phyloP scores from a whole-genome alignment of 2,797 vertebrate genomes.

The Capromys pilorides region DNA sequence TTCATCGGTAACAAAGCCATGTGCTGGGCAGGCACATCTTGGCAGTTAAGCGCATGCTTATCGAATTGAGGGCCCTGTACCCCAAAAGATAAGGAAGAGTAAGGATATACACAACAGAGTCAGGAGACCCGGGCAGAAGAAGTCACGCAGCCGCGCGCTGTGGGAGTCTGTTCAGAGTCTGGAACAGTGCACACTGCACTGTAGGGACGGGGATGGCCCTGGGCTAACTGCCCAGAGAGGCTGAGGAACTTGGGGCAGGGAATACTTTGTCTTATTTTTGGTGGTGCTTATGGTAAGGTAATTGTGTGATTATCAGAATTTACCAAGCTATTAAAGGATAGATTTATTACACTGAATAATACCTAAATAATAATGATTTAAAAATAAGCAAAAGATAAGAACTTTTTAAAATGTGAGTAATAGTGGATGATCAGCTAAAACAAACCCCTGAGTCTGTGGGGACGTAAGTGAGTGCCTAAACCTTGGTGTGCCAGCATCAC shows the following conservation, averaged over 20 bases:
- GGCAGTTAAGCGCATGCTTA: not conserved
- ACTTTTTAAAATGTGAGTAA: not conserved
- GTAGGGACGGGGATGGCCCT: not conserved
- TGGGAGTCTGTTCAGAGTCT: not conserved
- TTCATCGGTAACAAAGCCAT: not conserved
- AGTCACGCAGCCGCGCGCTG: not conserved
- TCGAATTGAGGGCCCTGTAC: not conserved
- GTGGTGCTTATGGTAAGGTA: not conserved
- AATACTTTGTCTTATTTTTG: not conserved
- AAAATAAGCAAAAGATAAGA: conserved; percentile 19
- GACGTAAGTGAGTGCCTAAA: not conserved
- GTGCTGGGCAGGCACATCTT: not conserved
- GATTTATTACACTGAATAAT: conserved; percentile 25
- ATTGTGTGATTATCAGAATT: not conserved
- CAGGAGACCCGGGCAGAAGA: not conserved
- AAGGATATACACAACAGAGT: not conserved
- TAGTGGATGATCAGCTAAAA: not conserved
- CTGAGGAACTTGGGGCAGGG: not conserved
- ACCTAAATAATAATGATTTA: not conserved
- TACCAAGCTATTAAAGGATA: not conserved
- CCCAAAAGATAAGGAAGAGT: too few species aligned
- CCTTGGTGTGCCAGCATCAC: not conserved
- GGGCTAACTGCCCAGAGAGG: not conserved
- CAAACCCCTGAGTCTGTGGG: not conserved
- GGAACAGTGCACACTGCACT: not conserved